Conservation (phyloP, 1,140 invertebrate species). For the Bathynomus jamesi region DNA sequence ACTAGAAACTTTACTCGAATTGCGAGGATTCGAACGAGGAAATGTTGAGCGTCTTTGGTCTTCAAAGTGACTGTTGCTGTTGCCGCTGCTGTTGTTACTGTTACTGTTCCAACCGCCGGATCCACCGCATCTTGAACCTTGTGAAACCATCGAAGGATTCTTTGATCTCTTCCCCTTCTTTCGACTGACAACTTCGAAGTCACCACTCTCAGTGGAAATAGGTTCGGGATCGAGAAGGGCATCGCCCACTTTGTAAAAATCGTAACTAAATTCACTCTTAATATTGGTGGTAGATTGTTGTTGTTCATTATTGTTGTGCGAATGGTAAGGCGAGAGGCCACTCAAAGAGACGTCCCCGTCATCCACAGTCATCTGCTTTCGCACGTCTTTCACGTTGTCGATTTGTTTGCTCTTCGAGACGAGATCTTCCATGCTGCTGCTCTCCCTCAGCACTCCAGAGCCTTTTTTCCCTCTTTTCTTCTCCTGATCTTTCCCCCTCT, state of each 20-base stretch:
- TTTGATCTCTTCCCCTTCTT: constrained; percentile 21
- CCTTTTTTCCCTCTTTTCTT: constrained; percentile 21
- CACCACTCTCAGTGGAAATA: constrained; percentile 20
- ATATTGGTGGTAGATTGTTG: constrained; percentile 11
- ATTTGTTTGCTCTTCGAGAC: constrained; percentile 31
- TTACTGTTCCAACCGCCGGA: constrained; percentile 10
- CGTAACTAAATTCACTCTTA: constrained; percentile 28
- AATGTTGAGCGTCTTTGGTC: not conserved
- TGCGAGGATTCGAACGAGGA: constrained; percentile 7
- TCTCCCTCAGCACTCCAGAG: constrained; percentile 21
- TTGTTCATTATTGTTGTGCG: constrained; percentile 21
- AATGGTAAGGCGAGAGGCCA: constrained; percentile 19
- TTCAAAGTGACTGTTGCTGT: constrained; percentile 6
- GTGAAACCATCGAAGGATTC: not conserved
- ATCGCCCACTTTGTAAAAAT: constrained; percentile 34
- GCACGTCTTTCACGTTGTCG: constrained; percentile 22
- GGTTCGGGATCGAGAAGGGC: constrained; percentile 14
- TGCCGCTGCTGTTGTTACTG: constrained; percentile 10
- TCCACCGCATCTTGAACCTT: constrained; percentile 3
- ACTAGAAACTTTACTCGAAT: constrained; percentile 5
- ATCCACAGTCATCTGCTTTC: constrained; percentile 34
- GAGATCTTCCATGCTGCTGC: constrained; percentile 32
- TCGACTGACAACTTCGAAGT: constrained; percentile 33
- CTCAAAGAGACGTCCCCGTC: constrained; percentile 26
- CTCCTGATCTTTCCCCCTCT: not conserved